Percentiles rank a stretch among this genome's conserved stretches.
Evolutionary conservation across 2,797 vertebrate species (phyloP).

Genomic region (Chelonia mydas): DNA sequence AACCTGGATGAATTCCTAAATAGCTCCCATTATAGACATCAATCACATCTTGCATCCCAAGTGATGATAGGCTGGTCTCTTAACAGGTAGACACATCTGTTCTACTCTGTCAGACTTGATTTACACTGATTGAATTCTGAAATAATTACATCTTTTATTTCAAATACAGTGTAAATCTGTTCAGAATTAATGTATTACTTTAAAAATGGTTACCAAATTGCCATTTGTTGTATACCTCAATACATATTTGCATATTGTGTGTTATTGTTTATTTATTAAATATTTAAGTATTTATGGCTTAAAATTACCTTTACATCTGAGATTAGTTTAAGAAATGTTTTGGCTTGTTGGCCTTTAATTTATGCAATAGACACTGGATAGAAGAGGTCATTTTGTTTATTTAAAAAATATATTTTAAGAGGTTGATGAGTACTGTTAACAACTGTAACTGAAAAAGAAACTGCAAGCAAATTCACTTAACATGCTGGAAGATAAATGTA

Average conservation of each 20-base stretch:
- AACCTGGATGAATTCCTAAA: slow-evolving; percentile 73
- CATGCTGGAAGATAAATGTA: not conserved
- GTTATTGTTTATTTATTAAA: not conserved
- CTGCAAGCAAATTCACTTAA: not conserved
- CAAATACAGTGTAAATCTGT: slow-evolving; percentile 73
- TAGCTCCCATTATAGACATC: slow-evolving; percentile 48
- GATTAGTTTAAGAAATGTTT: not conserved
- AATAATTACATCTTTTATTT: slow-evolving; percentile 72
- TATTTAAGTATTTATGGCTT: not conserved
- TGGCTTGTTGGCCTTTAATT: not conserved
- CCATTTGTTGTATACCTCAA: slow-evolving; percentile 29
- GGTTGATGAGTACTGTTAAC: not conserved
- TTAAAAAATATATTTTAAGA: not conserved
- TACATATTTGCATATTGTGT: not conserved
- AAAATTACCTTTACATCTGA: not conserved
- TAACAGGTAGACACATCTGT: slow-evolving; percentile 82
- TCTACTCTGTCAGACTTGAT: slow-evolving; percentile 72
- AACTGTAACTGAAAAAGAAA: not conserved
- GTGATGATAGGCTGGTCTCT: slow-evolving; percentile 52
- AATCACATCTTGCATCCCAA: slow-evolving; percentile 66
- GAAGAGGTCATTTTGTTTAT: not conserved
- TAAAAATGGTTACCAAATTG: slow-evolving; percentile 62
- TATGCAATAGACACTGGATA: not conserved
- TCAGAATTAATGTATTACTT: slow-evolving; percentile 71
- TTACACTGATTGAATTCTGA: slow-evolving; percentile 66